Percentiles rank a stretch among this genome's conserved stretches.
phyloP scores from a whole-genome alignment of 2,797 vertebrate species.

The Leptatherina wallacei region DNA sequence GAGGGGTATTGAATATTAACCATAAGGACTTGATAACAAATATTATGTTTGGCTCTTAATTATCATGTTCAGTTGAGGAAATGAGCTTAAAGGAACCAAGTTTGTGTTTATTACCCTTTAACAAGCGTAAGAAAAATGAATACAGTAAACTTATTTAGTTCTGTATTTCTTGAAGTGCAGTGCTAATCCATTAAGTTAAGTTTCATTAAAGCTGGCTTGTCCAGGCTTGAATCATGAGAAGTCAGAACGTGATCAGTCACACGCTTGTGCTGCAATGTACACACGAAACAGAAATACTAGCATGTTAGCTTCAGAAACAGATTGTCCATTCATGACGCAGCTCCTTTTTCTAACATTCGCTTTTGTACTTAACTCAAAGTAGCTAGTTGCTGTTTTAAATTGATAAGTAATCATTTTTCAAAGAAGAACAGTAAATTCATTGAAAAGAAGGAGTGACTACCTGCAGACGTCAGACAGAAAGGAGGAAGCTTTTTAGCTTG shows the following conservation, averaged over 20 bases:
- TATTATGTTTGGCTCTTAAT: slow-evolving; percentile 9
- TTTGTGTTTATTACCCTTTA: neutral
- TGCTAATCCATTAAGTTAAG: neutral
- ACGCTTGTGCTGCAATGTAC: slow-evolving; percentile 34
- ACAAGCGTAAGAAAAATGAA: neutral
- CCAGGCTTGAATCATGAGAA: slow-evolving; percentile 6
- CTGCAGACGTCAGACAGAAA: slow-evolving; percentile 7
- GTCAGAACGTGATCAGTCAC: slow-evolving; percentile 16
- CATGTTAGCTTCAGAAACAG: neutral
- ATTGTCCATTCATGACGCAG: neutral
- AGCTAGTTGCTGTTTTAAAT: neutral
- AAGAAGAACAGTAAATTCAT: neutral
- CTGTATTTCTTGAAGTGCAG: neutral
- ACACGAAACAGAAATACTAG: slow-evolving; percentile 28
- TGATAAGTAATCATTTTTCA: neutral
- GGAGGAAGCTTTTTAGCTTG: neutral
- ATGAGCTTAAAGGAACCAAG: neutral
- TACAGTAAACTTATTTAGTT: neutral
- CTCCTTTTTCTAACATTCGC: neutral
- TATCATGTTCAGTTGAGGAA: neutral
- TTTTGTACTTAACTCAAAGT: neutral
- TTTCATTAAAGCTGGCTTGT: slow-evolving; percentile 18
- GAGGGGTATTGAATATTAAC: neutral
- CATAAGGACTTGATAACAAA: neutral
- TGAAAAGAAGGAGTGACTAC: neutral